Evolutionary conservation across 2,113 vertebrate genomes (phyloP).

Genomic region (Brachyistius frenatus): DNA sequence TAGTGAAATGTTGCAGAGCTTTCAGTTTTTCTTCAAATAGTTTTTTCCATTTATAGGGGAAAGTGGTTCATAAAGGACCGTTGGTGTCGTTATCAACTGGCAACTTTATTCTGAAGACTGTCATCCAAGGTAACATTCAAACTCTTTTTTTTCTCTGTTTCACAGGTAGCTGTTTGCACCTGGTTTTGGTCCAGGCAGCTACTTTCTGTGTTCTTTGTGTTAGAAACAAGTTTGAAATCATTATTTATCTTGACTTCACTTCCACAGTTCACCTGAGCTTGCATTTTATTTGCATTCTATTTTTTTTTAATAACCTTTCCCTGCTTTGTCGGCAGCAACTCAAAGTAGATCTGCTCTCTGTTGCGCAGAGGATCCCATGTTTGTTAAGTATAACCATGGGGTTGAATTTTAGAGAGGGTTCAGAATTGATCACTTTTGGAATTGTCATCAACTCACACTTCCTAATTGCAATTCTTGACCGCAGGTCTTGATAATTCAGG

Average conservation of each 20-base stretch:
- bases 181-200: neutral
- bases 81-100: conserved; percentile 61
- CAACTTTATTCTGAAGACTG: conserved; percentile 72
- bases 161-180: neutral
- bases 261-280: neutral
- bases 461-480: too few relatives aligned
- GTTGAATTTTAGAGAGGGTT: too few relatives aligned
- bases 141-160: neutral
- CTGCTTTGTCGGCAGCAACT: too few relatives aligned
- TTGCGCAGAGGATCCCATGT: too few relatives aligned
- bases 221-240: neutral
- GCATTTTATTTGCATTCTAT: too few relatives aligned
- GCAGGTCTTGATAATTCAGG: too few relatives aligned
- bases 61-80: conserved; percentile 77
- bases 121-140: conserved; percentile 76
- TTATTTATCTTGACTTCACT: neutral
- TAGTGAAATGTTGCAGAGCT: neutral
- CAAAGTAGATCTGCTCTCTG: too few relatives aligned
- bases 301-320: too few relatives aligned
- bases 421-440: too few relatives aligned
- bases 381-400: too few relatives aligned
- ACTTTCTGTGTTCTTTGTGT: neutral
- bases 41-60: conserved; percentile 67
- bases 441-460: too few relatives aligned
- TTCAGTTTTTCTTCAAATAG: neutral